Evolutionary conservation across 2,888 invertebrate species (phyloP), one percentile per base, ranked within the genome.

Genomic region (Aplocera efformata): DNA sequence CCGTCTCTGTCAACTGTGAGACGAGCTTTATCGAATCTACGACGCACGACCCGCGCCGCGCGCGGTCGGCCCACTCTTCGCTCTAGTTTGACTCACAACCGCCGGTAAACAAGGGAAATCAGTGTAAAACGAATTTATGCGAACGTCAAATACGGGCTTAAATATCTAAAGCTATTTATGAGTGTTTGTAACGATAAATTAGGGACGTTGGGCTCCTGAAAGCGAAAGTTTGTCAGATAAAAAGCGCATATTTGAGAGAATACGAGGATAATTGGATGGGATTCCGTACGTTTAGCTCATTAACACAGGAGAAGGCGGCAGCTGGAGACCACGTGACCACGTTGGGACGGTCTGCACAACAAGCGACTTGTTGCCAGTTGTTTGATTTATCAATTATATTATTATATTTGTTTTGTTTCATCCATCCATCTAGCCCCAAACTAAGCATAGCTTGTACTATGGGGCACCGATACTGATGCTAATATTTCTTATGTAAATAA

Each of bases 21-120:
- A 78, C 81, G 81, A 79, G 85, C 85, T 83, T 85, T 86, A 88
- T 88, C 86, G 79, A 86, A 86, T 86, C 85, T 85, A 84, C 85
- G 85, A 86, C 84, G 85, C 84, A 85, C 84, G 85, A 82, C 67
- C 78, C 81, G 72, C 74, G 78, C 73, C 72, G 74, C 78, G 72
- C 80, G 82, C 79, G 79, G 82, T 82, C 69, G 83, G 78, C 78
- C 79, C 81, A 74, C 79, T 79, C 83, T 77, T 79, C 77, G 75
- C 77, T 79, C 72, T 70, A 81, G 81, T 80, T 79, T 71, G 76
- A 72, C 76, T 78, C 74, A 64, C 71, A 72, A 84, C 86, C 85
- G 65, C 83, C 69, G 75, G 83, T 79, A 84, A 84, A 85, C 83
- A 85, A 77, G 79, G 76, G 77, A 79, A 83, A 83, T 84, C 81